Percentiles rank a stretch among this genome's conserved stretches.
phyloP scores from a whole-genome alignment of 2,888 invertebrate genomes.

The Platycnemis pennipes region DNA sequence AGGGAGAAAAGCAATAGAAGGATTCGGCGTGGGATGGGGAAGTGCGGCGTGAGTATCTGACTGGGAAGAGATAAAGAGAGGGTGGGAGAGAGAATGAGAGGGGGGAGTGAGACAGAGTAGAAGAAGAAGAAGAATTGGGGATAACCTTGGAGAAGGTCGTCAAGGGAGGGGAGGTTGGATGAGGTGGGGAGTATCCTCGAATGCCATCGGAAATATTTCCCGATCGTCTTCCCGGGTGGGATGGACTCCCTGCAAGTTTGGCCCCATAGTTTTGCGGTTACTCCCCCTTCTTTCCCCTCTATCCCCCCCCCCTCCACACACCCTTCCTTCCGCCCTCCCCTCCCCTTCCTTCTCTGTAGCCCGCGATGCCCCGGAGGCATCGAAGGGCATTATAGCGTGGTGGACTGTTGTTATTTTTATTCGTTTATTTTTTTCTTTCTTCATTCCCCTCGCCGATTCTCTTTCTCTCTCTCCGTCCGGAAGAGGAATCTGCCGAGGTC shows the following conservation, averaged over 20 bases:
- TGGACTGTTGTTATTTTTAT: slow-evolving; percentile 14
- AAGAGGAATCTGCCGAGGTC: not conserved
- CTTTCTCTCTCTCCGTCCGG: not conserved
- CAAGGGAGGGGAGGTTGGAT: not conserved
- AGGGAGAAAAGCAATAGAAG: too few relatives aligned
- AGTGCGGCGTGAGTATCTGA: too few relatives aligned
- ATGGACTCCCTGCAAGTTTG: not conserved
- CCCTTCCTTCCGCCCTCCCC: not conserved
- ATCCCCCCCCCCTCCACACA: not conserved
- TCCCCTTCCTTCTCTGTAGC: not conserved
- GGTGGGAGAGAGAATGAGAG: not conserved
- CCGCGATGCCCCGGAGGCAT: not conserved
- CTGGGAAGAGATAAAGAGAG: too few relatives aligned
- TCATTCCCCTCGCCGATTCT: not conserved
- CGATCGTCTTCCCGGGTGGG: slow-evolving; percentile 26
- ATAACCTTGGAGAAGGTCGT: slow-evolving; percentile 66
- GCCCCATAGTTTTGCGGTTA: not conserved
- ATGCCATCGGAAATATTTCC: slow-evolving; percentile 63
- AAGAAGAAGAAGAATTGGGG: not conserved
- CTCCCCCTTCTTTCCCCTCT: not conserved
- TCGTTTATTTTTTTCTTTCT: not conserved
- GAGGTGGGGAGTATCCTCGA: slow-evolving; percentile 1
- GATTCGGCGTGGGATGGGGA: too few relatives aligned
- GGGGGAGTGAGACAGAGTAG: too few relatives aligned
- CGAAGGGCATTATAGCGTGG: not conserved